Evolutionary conservation across 2,797 vertebrate genomes (phyloP).

Genomic region (Coilia nasus): DNA sequence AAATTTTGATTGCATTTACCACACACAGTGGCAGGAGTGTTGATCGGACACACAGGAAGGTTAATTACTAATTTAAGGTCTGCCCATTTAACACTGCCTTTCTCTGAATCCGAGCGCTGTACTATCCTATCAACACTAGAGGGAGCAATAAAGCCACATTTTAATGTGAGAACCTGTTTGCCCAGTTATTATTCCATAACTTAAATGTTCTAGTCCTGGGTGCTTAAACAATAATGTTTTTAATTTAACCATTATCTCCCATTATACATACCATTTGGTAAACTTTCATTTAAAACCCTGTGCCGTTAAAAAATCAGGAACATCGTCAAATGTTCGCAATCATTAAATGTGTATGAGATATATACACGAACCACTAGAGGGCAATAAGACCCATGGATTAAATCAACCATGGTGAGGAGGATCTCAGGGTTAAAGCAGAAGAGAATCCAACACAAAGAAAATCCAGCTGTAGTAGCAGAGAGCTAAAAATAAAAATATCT

Average conservation of each 20-base stretch:
- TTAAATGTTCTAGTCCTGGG: neutral
- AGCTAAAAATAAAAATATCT: neutral
- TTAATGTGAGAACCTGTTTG: neutral
- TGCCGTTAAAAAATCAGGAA: neutral
- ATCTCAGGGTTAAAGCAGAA: constrained; percentile 57
- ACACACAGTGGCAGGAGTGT: constrained; percentile 20
- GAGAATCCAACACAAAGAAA: constrained; percentile 69
- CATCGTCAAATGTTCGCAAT: neutral
- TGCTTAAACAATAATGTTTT: neutral
- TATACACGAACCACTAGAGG: constrained; percentile 69
- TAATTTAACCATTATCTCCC: neutral
- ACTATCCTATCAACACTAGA: neutral
- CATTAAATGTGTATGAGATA: constrained; percentile 28
- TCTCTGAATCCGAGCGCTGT: neutral
- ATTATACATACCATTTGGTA: too few species aligned
- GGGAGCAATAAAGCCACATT: neutral
- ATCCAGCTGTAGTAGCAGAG: constrained; percentile 59
- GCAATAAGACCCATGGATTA: constrained; percentile 75
- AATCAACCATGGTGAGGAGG: constrained; percentile 49
- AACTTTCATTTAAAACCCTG: neutral
- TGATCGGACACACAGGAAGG: constrained; percentile 22
- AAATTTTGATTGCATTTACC: constrained; percentile 39
- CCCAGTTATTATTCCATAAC: neutral
- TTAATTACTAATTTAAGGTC: constrained; percentile 32
- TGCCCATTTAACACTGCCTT: neutral